phyloP scores from a whole-genome alignment of 1,140 invertebrate genomes.

The Acromyrmex charruanus region DNA sequence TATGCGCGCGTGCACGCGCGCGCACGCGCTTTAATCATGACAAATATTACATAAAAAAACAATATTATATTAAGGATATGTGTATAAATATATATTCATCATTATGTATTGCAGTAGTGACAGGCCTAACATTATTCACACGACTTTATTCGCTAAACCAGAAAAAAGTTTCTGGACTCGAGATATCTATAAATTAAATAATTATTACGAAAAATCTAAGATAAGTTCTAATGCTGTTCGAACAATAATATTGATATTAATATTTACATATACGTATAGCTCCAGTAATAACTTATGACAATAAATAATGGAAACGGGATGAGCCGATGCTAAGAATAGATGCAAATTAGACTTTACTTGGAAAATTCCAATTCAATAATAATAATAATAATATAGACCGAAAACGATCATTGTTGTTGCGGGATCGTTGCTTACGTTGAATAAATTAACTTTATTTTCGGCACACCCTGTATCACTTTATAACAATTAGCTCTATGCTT shows the following conservation, averaged over 20 bases:
- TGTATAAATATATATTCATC: conserved; percentile 70
- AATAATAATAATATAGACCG: not conserved
- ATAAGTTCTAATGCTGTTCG: conserved; percentile 86
- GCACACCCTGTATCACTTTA: conserved; percentile 63
- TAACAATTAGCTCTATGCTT: conserved; percentile 68
- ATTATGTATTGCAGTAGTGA: conserved; percentile 83
- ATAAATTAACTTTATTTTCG: conserved; percentile 44
- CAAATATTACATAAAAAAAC: not conserved
- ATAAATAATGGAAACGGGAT: conserved; percentile 74
- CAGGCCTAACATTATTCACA: conserved; percentile 84
- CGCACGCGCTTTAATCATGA: conserved; percentile 32
- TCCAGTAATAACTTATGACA: conserved; percentile 82
- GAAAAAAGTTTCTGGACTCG: conserved; percentile 49
- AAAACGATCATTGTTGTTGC: conserved; percentile 16
- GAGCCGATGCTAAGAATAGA: conserved; percentile 15
- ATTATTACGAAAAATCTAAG: conserved; percentile 78
- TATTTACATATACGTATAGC: conserved; percentile 80
- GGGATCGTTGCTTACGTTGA: not conserved
- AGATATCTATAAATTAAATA: conserved; percentile 67
- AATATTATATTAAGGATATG: conserved; percentile 49
- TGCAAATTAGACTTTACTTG: not conserved
- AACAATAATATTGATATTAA: conserved; percentile 86
- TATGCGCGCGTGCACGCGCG: not conserved
- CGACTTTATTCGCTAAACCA: conserved; percentile 71
- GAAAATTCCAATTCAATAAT: not conserved